Percentiles rank a stretch among this genome's conserved stretches.
These are phyloP conservation scores for Ridgeia piscesae DNA, from an alignment of 1,140 invertebrate species.

Conservation along the genomic window DNA sequence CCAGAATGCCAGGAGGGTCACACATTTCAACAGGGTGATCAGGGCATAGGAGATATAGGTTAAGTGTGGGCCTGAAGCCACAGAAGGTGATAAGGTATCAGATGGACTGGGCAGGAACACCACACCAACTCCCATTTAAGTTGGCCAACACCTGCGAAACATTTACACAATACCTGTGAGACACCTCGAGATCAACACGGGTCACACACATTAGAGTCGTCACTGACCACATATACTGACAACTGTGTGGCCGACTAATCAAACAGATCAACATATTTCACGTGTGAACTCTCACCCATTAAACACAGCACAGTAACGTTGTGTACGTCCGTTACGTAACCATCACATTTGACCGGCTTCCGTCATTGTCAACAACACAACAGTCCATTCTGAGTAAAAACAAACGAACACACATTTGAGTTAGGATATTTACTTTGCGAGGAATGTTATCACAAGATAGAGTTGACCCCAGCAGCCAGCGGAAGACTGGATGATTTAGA, in stretches of 20 bases:
- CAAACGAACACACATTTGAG: neutral
- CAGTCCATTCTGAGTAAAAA: neutral
- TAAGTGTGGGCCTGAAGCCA: neutral
- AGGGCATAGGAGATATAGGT: neutral
- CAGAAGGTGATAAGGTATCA: neutral
- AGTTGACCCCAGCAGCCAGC: neutral
- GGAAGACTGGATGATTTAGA: neutral
- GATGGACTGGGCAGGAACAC: neutral
- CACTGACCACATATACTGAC: neutral
- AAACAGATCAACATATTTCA: neutral
- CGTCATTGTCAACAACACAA: neutral
- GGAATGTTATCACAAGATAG: neutral
- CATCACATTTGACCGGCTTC: neutral
- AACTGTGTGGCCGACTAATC: neutral
- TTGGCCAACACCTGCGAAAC: neutral
- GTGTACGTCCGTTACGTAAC: neutral
- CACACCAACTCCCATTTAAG: neutral
- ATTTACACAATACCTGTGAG: neutral
- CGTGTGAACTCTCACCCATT: neutral
- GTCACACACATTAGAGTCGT: neutral
- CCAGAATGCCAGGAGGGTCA: neutral
- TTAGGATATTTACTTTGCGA: neutral
- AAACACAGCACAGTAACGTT: neutral
- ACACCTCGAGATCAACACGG: neutral
- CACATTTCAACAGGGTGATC: neutral